Evolutionary conservation across 2,113 vertebrate species (phyloP).

Genomic region (Sebastes schlegelii): DNA sequence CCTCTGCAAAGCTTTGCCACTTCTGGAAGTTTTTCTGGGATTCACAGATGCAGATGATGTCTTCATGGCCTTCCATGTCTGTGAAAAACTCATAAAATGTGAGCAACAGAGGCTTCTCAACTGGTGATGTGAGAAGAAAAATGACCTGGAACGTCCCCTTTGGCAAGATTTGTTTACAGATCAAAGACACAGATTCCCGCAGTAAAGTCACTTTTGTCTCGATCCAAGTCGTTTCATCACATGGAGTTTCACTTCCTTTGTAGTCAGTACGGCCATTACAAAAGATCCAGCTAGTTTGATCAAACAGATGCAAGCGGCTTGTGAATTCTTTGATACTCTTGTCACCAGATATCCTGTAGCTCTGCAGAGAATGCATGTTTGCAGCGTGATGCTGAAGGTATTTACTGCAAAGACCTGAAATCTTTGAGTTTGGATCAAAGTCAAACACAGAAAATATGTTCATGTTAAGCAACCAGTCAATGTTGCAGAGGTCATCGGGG

Average conservation of each 20-base stretch:
- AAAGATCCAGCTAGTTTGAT: constrained; percentile 90
- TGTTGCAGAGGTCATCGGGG: constrained; percentile 74
- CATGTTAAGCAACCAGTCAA: constrained; percentile 84
- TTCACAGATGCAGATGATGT: constrained; percentile 87
- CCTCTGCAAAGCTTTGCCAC: constrained; percentile 82
- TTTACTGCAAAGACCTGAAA: constrained; percentile 82
- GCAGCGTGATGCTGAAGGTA: constrained; percentile 80
- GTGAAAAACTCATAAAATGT: too few species aligned
- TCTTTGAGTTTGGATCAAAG: constrained; percentile 86
- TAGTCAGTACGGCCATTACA: constrained; percentile 87
- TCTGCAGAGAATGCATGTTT: constrained; percentile 82
- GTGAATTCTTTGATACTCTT: constrained; percentile 67
- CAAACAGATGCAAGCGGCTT: constrained; percentile 80
- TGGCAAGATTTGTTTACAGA: too few species aligned
- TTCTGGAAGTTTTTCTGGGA: constrained; percentile 78
- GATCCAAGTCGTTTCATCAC: constrained; percentile 87
- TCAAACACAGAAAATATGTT: constrained; percentile 89
- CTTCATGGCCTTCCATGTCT: constrained; percentile 87
- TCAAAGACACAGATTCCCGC: constrained; percentile 81
- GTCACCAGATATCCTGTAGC: constrained; percentile 76
- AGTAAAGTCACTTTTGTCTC: constrained; percentile 83
- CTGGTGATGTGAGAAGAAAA: too few species aligned
- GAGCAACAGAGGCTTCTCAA: too few species aligned
- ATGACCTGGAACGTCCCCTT: too few species aligned
- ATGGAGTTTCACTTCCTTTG: constrained; percentile 78